Percentiles rank a stretch among this genome's conserved stretches.
Conservation (phyloP, 1,140 invertebrate species). For the Samia ricini region DNA sequence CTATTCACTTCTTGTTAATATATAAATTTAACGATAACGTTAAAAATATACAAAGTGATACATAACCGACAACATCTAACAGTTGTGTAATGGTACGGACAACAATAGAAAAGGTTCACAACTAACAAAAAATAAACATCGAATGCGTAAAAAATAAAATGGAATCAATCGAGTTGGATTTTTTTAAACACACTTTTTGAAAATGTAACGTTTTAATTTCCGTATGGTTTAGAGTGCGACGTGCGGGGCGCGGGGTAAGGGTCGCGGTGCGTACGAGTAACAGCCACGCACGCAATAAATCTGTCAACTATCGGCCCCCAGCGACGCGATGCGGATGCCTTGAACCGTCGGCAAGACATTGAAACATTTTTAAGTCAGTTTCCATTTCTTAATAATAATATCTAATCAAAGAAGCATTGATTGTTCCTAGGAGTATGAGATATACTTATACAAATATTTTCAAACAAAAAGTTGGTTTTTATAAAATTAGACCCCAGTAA, state of each 20-base stretch:
- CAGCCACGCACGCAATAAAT: constrained; percentile 57
- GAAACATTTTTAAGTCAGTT: not conserved
- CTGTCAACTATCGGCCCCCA: constrained; percentile 49
- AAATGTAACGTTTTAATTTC: constrained; percentile 44
- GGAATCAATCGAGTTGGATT: constrained; percentile 1
- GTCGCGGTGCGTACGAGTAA: constrained; percentile 34
- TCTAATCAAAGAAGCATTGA: no score
- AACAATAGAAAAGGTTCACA: not conserved
- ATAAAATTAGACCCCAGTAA: no score
- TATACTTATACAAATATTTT: no score
- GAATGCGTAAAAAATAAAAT: constrained; percentile 2
- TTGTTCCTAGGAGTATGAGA: no score
- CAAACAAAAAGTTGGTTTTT: no score
- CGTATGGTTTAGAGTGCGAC: constrained; percentile 21
- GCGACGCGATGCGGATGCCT: no score
- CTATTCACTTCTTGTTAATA: not conserved
- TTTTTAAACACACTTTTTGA: constrained; percentile 29
- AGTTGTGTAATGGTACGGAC: not conserved
- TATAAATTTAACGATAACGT: not conserved
- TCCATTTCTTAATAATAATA: constrained; percentile 1
- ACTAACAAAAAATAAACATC: not conserved
- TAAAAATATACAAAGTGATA: not conserved
- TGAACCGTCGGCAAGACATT: constrained; percentile 35
- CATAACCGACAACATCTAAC: not conserved
- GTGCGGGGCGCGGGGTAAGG: constrained; percentile 17